Base-by-base conservation (phyloP, 2,888 invertebrate genomes). In the Archips xylosteana region DNA sequence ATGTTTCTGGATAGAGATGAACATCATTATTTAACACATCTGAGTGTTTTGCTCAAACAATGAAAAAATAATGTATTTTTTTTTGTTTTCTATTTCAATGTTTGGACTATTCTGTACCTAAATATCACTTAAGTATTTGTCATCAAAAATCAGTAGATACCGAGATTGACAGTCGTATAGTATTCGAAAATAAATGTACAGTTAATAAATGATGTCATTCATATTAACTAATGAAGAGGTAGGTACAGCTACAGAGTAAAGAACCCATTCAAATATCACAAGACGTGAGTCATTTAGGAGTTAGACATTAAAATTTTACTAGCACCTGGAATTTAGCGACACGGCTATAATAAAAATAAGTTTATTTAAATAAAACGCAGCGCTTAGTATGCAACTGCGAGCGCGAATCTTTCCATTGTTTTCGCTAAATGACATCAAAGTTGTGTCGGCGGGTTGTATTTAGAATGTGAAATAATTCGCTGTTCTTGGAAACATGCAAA, bases 381-480 rank as follows among this genome's bases (percentile, higher is more conserved):
- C 79, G 86, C 89, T 94, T 91, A 91, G 89, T 84, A 94, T 94
- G 89, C 94, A 81, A 84, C 86, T 81, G 83, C 70, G 87, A 76
- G 82, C 83, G 77, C 82, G 87, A 79, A 88, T 92, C 89, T 92
- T 91, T 90, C 93, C 93, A 94, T 94, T 94, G 94, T 94, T 90
- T 93, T 92, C 90, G 92, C 93, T 94, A 94, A 94, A 94, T 91
- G 93, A 93, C 94, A 91, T 94, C 94, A 93, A 94, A 94, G 92
- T 91, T 91, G 90, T 89, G 86, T 87, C 89, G 90, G 88, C 88
- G 84, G 85, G 82, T 82, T 87, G 87, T 89, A 89, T 89, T 90
- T 87, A 90, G 90, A 87, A 92, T 90, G 90, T 85, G 89, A 92
- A 92, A 87, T 89, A 88, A 91, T 86, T 81, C 77, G 79, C 79